Conservation (phyloP, 2,888 invertebrate genomes). For the Hesperia comma region DNA sequence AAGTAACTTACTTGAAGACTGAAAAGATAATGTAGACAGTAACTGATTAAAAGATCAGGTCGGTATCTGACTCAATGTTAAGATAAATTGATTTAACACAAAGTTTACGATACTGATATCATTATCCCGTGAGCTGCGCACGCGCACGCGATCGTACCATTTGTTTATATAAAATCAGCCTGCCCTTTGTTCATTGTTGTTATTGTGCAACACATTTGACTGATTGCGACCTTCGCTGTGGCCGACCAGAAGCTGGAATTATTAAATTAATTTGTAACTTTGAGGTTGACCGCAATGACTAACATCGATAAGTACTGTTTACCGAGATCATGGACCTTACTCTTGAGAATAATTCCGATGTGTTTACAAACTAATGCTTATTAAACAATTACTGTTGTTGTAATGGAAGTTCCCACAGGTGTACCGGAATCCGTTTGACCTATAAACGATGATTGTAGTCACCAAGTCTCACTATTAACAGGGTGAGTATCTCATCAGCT, state of each 20-base stretch:
- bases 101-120: conserved; percentile 24
- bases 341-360: not conserved
- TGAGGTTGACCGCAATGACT: conserved; percentile 29
- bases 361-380: not conserved
- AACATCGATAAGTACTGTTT: not conserved
- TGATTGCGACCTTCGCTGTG: conserved; percentile 32
- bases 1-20: too few relatives aligned
- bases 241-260: conserved; percentile 29
- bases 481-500: too few relatives aligned
- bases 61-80: not conserved
- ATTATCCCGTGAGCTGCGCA: conserved; percentile 10
- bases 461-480: too few relatives aligned
- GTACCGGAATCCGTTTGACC: too few relatives aligned
- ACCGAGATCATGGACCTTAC: not conserved
- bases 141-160: conserved; percentile 29
- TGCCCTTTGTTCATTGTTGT: conserved; percentile 34
- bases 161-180: conserved; percentile 24
- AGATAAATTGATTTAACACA: conserved; percentile 20
- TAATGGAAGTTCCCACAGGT: too few relatives aligned
- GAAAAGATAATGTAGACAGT: not conserved
- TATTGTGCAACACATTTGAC: conserved; percentile 30
- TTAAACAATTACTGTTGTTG: too few relatives aligned
- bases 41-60: conserved; percentile 4
- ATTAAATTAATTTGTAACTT: conserved; percentile 32
- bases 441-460: too few relatives aligned